Base-by-base conservation (phyloP, 1,140 invertebrate genomes). In the Coenobita brevimanus region DNA sequence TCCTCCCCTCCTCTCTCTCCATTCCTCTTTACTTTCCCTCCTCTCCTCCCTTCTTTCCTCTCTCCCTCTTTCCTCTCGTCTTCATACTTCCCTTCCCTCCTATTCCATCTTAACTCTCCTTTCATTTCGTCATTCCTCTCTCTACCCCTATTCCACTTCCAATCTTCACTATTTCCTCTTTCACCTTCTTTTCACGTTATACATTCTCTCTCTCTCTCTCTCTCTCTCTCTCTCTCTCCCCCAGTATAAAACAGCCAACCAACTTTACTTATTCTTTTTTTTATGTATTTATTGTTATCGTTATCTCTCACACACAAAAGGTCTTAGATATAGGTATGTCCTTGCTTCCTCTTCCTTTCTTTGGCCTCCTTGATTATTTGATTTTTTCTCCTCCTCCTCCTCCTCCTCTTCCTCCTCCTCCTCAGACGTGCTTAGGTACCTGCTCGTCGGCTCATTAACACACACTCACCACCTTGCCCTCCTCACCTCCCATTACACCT, bases 1-100 rank as follows among this genome's bases (percentile, higher is more conserved):
- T 46, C 73, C 41, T 41, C 41, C 73, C 21, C 73, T 17, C 73
- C 73, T 46, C 73, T 76, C 33, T 76, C 73, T 38, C n/a, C 62
- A 6, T n/a, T 24, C 17, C 38, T 43, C 17, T 13, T n/a, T 43
- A 3, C 38, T 2, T 2, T 38, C 36, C 8, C 71, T 33, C 71
- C 71, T 36, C 36, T 36, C 36, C 36, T 41, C 6, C 24, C 71
- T 24, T 36, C 38, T 36, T 1, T 13, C 33, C 73, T 41, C 73
- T 43, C 38, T 17, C 38, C 41, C n/a, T n/a, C n/a, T n/a, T n/a
- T n/a, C n/a, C n/a, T n/a, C n/a, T n/a, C n/a, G n/a, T n/a, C n/a
- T n/a, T n/a, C n/a, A n/a, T n/a, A n/a, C n/a, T n/a, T 41, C 41
- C 73, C 41, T 10, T 41, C 62, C n/a, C 6, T 24, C 27, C 64